Base-by-base conservation (phyloP, 92 coral and sea anemone species). In the Porites lobata region DNA sequence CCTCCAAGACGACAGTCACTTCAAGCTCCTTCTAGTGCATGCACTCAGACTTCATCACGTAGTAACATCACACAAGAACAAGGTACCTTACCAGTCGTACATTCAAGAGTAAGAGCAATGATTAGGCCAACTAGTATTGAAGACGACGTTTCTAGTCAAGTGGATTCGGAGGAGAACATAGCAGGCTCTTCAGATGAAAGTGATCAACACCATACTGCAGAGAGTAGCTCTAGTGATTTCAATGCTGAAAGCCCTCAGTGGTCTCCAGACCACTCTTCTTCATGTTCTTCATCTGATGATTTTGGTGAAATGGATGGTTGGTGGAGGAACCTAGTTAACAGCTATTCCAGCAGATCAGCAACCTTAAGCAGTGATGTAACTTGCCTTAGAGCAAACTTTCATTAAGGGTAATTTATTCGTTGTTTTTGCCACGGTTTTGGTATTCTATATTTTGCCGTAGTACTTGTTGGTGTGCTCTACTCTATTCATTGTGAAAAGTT, bases 231-330 rank as follows among this genome's bases (percentile, higher is more conserved):
- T 5, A 75, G 64, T 12, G 52, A n/a, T 53, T 38, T 38, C 20
- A 75, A n/a, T 52, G 63, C n/a, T 19, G 54, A 63, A 56, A 75
- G 78, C 21, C 78, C 78, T 75, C 64, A 19, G 4, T 51, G 11
- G 66, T 62, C 66, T 51, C 22, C 14, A 9, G 62, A 56, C 13
- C 61, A 56, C 15, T 56, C 63, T 3, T 3, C 64, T 75, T 62
- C 63, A 3, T 75, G 54, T 75, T 75, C 78, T 10, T 75, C 78
- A 17, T 75, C 78, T 52, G 78, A 75, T 75, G 78, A 52, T 26
- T 75, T 75, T 51, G 78, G 43, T 8, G 78, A 75, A 8, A 21
- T 63, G 11, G 78, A 75, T 18, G 63, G 50, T 8, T 20, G 78
- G 78, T 75, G 64, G 78, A 22, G 18, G 15, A 15, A 75, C 47